These are phyloP conservation scores for Mermis nigrescens DNA, from an alignment of 2,888 invertebrate species.

Conservation along the genomic window DNA sequence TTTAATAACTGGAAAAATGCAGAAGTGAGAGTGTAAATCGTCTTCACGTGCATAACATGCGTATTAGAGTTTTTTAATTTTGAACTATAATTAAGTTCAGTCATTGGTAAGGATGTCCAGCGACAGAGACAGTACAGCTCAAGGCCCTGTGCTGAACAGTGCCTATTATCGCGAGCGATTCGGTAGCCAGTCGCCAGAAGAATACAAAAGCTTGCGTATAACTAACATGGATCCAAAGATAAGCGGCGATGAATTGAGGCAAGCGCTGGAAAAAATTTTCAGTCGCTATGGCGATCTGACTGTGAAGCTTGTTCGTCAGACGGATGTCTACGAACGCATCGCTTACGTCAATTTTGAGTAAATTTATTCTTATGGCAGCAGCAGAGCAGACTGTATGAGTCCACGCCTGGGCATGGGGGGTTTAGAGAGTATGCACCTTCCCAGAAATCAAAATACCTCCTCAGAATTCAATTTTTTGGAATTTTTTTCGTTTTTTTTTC, in stretches of 20 bases:
- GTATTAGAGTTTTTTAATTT: too few species aligned
- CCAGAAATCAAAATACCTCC: too few species aligned
- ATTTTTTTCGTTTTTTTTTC: too few species aligned
- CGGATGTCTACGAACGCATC: slow-evolving; percentile 25
- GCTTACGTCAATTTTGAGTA: slow-evolving; percentile 30
- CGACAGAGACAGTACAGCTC: neutral
- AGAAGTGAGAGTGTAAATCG: too few species aligned
- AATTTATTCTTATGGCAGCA: slow-evolving; percentile 23
- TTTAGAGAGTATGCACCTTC: too few species aligned
- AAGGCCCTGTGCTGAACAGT: neutral
- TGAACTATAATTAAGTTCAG: too few species aligned
- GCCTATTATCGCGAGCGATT: slow-evolving; percentile 15
- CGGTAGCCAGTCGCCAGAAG: slow-evolving; percentile 29
- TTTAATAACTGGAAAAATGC: too few species aligned
- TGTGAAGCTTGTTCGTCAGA: slow-evolving; percentile 28
- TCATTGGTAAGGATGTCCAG: neutral
- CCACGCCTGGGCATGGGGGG: too few species aligned
- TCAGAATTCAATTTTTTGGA: too few species aligned
- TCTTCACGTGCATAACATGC: too few species aligned
- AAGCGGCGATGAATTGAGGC: slow-evolving; percentile 24
- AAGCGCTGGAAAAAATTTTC: slow-evolving; percentile 22
- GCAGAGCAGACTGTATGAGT: slow-evolving; percentile 1
- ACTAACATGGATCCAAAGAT: slow-evolving; percentile 23
- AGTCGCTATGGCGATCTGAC: slow-evolving; percentile 21
- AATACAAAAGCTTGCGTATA: slow-evolving; percentile 28